Conservation (phyloP, 2,797 vertebrate species). For the Pseudochirops corinnae region DNA sequence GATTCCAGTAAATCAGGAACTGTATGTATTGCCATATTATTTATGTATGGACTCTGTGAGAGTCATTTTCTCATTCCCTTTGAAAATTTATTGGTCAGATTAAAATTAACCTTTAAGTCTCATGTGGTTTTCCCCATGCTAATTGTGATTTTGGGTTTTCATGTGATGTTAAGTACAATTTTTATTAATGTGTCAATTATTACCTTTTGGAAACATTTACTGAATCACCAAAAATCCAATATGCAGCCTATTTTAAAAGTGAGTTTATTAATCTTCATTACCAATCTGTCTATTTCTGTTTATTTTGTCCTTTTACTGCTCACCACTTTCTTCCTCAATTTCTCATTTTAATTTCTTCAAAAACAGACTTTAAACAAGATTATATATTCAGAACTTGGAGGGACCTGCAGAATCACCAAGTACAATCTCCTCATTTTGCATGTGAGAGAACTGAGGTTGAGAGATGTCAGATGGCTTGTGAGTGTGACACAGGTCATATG, state of each 20-base stretch:
- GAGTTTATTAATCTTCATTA: neutral
- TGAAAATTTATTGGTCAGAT: neutral
- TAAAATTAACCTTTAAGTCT: neutral
- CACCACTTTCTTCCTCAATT: neutral
- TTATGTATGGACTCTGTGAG: neutral
- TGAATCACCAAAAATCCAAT: neutral
- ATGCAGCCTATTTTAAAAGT: constrained; percentile 5
- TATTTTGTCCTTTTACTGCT: neutral
- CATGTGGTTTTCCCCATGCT: neutral
- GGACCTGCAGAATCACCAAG: neutral
- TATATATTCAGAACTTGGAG: neutral
- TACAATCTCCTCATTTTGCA: neutral
- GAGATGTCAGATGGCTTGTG: neutral
- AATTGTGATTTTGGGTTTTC: neutral
- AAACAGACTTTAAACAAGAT: neutral
- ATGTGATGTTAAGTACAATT: neutral
- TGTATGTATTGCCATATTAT: neutral
- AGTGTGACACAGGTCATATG: neutral
- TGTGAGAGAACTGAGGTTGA: neutral
- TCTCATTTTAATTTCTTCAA: neutral
- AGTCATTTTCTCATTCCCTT: neutral
- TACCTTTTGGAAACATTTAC: constrained; percentile 1
- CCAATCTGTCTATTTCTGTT: neutral
- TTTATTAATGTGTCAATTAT: neutral
- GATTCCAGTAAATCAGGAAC: neutral